These are phyloP conservation scores for Tanytarsus gracilentus DNA, from an alignment of 2,888 invertebrate genomes.

Conservation along the genomic window DNA sequence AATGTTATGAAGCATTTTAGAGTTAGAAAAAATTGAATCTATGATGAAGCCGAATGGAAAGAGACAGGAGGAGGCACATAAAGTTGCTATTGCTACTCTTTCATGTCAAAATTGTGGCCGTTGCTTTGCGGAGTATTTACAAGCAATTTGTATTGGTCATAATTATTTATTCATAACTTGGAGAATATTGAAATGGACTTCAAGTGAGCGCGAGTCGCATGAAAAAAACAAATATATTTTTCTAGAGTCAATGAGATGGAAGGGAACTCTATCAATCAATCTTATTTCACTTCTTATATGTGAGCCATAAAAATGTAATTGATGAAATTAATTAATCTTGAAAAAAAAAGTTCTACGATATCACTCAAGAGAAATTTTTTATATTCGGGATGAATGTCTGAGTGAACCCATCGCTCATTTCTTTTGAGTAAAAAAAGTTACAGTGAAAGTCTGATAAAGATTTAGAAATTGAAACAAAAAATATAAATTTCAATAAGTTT, in stretches of 20 bases:
- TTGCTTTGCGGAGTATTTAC: neutral
- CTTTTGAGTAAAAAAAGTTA: too few species aligned
- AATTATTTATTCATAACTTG: constrained; percentile 3
- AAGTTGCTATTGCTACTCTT: neutral
- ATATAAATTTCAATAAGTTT: too few species aligned
- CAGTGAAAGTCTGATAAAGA: too few species aligned
- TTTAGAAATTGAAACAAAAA: too few species aligned
- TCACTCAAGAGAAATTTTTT: too few species aligned
- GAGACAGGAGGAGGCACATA: too few species aligned
- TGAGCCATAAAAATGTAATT: neutral
- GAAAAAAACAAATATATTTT: neutral
- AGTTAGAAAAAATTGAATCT: neutral
- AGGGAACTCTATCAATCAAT: constrained; percentile 13
- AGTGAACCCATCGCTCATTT: too few species aligned
- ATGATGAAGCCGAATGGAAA: too few species aligned
- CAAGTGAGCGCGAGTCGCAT: neutral
- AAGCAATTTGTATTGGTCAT: constrained; percentile 8
- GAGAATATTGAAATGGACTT: neutral
- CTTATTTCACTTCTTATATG: too few species aligned
- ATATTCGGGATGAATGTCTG: too few species aligned
- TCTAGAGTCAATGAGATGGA: neutral
- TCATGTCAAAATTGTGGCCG: neutral
- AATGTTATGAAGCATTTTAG: too few species aligned
- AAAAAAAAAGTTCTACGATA: too few species aligned
- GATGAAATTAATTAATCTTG: constrained; percentile 11